Percentiles rank a stretch among this genome's conserved stretches.
These are phyloP conservation scores for Barypeithes pellucidus DNA, from an alignment of 2,888 invertebrate genomes.

Conservation along the genomic window DNA sequence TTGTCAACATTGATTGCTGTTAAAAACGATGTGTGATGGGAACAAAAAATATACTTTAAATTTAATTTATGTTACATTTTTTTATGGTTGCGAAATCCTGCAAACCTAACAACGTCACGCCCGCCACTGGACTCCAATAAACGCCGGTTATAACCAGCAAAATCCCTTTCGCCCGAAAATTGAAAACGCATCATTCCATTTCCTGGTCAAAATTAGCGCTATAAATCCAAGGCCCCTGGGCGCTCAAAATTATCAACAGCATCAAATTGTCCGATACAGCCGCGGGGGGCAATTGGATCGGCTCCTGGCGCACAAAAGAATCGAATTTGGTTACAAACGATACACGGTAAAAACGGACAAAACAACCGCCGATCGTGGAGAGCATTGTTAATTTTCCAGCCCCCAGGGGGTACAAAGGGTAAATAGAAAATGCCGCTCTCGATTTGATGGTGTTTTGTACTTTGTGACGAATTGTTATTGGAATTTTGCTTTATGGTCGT, in stretches of 20 bases:
- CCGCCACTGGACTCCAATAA: no score
- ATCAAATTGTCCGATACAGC: slow-evolving; percentile 39
- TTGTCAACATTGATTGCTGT: no score
- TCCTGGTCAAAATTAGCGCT: slow-evolving; percentile 41
- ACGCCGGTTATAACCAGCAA: no score
- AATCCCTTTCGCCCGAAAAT: neutral
- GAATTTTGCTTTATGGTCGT: slow-evolving; percentile 33
- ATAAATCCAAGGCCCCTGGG: slow-evolving; percentile 48
- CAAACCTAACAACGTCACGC: no score
- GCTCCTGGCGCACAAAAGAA: slow-evolving; percentile 48
- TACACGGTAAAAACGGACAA: slow-evolving; percentile 46
- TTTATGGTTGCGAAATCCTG: no score
- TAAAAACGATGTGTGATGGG: no score
- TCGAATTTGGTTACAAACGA: slow-evolving; percentile 52
- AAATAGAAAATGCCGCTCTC: slow-evolving; percentile 32
- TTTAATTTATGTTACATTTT: no score
- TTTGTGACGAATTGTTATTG: slow-evolving; percentile 54
- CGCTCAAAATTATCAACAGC: slow-evolving; percentile 38
- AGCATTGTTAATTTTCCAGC: slow-evolving; percentile 48
- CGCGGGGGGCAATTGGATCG: slow-evolving; percentile 46
- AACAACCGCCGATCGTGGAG: slow-evolving; percentile 37
- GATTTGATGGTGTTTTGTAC: slow-evolving; percentile 49
- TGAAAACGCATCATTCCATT: slow-evolving; percentile 39
- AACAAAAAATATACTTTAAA: no score
- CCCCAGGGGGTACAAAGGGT: slow-evolving; percentile 44